Base-by-base conservation (phyloP, 2,797 vertebrate genomes). In the Parauchenoglanis punctatus region DNA sequence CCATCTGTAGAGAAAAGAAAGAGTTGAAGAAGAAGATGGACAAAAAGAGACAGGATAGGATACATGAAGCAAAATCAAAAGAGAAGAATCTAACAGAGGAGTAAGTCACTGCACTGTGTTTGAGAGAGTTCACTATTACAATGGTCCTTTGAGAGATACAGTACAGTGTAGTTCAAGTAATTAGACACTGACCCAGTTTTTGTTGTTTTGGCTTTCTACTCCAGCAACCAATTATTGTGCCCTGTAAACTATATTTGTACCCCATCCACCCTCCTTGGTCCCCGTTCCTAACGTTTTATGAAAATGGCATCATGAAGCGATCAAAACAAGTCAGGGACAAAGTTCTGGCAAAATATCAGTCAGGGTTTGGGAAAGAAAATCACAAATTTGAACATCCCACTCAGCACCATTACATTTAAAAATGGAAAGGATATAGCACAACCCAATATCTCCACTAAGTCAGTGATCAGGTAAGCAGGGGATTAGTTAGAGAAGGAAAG, bases 21-120 rank as follows among this genome's bases (percentile, higher is more conserved):
- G 98, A 99, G 35, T 88, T 99, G 56, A 99, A 99, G 94, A 99
- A 99, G 93, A 99, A 97, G 93, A 99, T 99, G 99, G 98, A 99
- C 92, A 99, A 98, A 92, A 99, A 98, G 90, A 95, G 99, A 52
- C 98, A 99, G 91, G 98, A 99, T 93, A 99, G 97, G 94, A 97
- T 99, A 89, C 98, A 96, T 1, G 98, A 99, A 90, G 97, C 97
- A 7, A 99, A 98, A 92, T 97, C 97, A 17, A 99, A 97, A 94
- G 98, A 99, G 94, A 99, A 97, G 93, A 97, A 97, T 76, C 95
- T 99, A 88, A 97, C 98, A 89, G 98, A 99, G 89, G 99, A 99
- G 99, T 99, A 93, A 96, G 98, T 96, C 56, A 65, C 28, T 85
- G 25, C 17, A 46, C 23, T n/a, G 17, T 46, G 52, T 78, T 46